Conservation (phyloP, 2,113 vertebrate genomes). For the Ammospiza caudacuta region DNA sequence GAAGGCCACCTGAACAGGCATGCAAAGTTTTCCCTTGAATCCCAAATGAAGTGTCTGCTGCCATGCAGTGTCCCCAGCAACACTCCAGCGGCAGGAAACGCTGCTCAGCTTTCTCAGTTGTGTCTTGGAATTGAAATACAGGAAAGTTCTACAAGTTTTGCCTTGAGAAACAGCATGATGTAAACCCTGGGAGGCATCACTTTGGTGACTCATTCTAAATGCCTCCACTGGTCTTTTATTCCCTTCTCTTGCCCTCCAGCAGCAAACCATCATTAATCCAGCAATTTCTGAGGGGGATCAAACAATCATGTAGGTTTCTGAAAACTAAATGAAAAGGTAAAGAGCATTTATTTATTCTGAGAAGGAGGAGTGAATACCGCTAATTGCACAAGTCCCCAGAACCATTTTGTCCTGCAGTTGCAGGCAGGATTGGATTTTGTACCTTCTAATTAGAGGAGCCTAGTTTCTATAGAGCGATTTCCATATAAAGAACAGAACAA, state of each 20-base stretch:
- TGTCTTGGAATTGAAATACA: conserved; percentile 17
- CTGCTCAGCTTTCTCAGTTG: neutral
- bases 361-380: neutral
- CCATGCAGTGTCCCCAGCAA: neutral
- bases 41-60: neutral
- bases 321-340: conserved; percentile 46
- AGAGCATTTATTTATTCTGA: neutral
- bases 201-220: conserved; percentile 28
- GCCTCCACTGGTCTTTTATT: conserved; percentile 46
- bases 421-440: conserved; percentile 12
- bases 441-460: conserved; percentile 22
- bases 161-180: conserved; percentile 25
- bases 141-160: conserved; percentile 10
- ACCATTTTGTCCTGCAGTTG: neutral
- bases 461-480: conserved; percentile 21
- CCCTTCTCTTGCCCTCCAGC: conserved; percentile 20
- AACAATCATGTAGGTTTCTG: neutral
- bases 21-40: neutral
- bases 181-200: neutral
- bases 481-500: conserved; percentile 21
- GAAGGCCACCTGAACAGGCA: neutral
- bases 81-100: neutral
- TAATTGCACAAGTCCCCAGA: neutral
- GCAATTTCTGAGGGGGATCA: neutral
- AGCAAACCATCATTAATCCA: conserved; percentile 30